Evolutionary conservation across 1,140 invertebrate species (phyloP), one percentile per base, ranked within the genome.

Genomic region (Psilanteris sp.): DNA sequence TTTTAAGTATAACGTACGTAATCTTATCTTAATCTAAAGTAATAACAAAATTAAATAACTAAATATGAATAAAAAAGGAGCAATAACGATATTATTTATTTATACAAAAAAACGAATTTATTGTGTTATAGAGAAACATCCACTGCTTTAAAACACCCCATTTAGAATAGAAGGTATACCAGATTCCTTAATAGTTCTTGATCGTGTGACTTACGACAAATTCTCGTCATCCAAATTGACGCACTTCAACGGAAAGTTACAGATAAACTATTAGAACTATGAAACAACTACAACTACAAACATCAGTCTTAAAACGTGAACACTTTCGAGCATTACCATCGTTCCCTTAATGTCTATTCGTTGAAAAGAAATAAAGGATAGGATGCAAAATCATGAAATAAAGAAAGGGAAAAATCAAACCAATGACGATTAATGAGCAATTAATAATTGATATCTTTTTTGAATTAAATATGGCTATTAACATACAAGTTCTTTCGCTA

Each of bases 251-350:
- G 34, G 26, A 62, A 50, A 48, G 7, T 57, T 15, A 32, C 59
- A 26, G n/a, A 64, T 64, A 64, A 52, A 64, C 61, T 64, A 64
- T 64, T 31, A 22, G n/a, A 64, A 43, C 5, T 66, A 54, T 36
- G 48, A 66, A 66, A 66, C 39, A 46, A 54, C 26, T 36, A 44
- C 9, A 16, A 0, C 39, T 59, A 54, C 16, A 20, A 44, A 55
- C 62, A 55, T 66, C 48, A 66, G 48, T 54, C 48, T 66, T 66
- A 37, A 48, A 62, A 52, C 36, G 29, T 37, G 48, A 46, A 66
- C 62, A 44, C 43, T 7, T 1, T 8, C 8, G 11, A 9, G 13
- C 11, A n/a, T 32, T 3, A 13, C 32, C 8, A 16, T 10, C 36
- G 36, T 6, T 3, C 16, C n/a, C n/a, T n/a, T n/a, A n/a, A n/a